Evolutionary conservation across 2,797 vertebrate genomes (phyloP).

Genomic region (Rhynchotus rufescens): DNA sequence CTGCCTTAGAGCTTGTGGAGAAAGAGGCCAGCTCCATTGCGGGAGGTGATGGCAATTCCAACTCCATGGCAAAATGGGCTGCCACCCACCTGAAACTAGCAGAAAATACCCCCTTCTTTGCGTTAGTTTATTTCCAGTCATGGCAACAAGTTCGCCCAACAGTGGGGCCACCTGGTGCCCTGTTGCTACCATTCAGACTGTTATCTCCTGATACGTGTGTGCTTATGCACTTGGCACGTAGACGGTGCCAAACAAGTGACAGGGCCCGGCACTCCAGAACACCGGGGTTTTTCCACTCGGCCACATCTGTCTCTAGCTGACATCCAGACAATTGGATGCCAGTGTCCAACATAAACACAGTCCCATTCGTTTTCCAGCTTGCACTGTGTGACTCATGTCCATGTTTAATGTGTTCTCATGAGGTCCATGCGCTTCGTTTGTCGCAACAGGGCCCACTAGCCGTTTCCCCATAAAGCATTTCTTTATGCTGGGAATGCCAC

Average conservation of each 20-base stretch:
- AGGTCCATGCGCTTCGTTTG: background rate
- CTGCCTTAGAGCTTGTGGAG: background rate
- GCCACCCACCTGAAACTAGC: background rate
- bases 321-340: background rate
- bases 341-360: background rate
- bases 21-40: background rate
- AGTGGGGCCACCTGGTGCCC: background rate
- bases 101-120: background rate
- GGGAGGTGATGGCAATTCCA: background rate
- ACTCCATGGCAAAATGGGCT: background rate
- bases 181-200: background rate
- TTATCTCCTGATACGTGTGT: background rate
- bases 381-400: background rate
- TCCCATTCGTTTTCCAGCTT: background rate
- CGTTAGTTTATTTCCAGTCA: background rate
- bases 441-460: background rate
- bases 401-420: background rate
- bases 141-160: background rate
- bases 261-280: background rate
- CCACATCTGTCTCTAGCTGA: background rate
- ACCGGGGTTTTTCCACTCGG: background rate
- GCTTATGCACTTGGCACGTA: background rate
- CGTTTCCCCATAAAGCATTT: background rate
- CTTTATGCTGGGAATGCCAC: background rate
- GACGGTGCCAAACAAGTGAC: background rate